Evolutionary conservation across 2,113 vertebrate genomes (phyloP), one percentile per base, ranked within the genome.

Genomic region (Perognathus longimembris): DNA sequence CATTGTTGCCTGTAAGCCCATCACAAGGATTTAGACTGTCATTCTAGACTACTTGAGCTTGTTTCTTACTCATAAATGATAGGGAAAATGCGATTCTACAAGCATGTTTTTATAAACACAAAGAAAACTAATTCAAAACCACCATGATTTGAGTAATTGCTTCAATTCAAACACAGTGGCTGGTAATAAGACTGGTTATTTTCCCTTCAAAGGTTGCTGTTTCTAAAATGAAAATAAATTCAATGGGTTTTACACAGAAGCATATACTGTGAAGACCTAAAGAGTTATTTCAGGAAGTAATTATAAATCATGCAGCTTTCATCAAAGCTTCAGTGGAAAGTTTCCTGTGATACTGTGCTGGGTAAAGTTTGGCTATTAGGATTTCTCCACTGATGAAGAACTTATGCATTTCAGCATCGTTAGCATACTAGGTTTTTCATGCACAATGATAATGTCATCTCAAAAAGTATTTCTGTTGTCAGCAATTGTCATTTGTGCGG

Each of bases 151-250:
- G 90, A 92, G 82, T 90, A 95, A 92, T 85, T 96, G 80, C 36
- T 90, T 92, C 76, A 69, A 26, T 80, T 95, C 70, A 95, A 84
- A 79, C 18, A n/a, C 70, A 76, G 38, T 80, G 61, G 34, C 36
- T 93, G 54, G 18, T 92, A 90, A 95, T 82, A 90, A 79, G 59
- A 66, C 76, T 77, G 57, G 54, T 38, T 93, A 40, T 76, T 67
- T 90, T 89, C 83, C 38, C 78, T 89, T 93, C 73, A 87, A 93
- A 93, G 11, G 40, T 75, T 91, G 66, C 79, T 96, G 24, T 79
- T 96, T 83, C 79, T 76, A 84, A 95, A 89, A 87, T 77, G 67
- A 88, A 93, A 96, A 90, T 38, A 69, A 90, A 92, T 94, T 75
- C n/a, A 32, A 6, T 77, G 38, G 32, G 54, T 85, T 94, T 83